phyloP scores from a whole-genome alignment of 2,888 invertebrate genomes.

The Drosophila niveifrons region DNA sequence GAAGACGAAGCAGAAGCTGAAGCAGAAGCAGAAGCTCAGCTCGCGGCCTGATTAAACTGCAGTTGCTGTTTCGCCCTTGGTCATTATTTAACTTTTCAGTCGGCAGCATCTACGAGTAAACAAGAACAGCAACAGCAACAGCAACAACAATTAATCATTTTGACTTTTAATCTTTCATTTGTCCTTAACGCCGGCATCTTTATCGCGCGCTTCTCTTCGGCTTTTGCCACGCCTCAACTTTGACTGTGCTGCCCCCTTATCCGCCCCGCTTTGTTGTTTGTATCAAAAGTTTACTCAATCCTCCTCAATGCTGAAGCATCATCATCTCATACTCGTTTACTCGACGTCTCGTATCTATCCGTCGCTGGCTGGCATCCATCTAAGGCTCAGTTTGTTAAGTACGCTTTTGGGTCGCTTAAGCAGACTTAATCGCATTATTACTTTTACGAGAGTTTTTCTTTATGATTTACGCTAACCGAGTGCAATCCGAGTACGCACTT shows the following conservation, averaged over 20 bases:
- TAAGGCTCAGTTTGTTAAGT: slow-evolving; percentile 69
- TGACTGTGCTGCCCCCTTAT: slow-evolving; percentile 31
- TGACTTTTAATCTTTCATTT: slow-evolving; percentile 75
- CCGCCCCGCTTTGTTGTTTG: slow-evolving; percentile 45
- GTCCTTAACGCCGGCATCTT: slow-evolving; percentile 64
- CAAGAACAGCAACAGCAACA: slow-evolving; percentile 24
- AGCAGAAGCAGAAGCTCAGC: neutral
- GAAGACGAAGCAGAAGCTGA: neutral
- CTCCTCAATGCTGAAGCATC: slow-evolving; percentile 30
- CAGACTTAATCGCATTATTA: slow-evolving; percentile 75
- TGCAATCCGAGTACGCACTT: slow-evolving; percentile 45
- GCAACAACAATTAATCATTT: slow-evolving; percentile 71
- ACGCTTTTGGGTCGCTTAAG: slow-evolving; percentile 73
- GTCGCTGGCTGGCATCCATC: slow-evolving; percentile 45
- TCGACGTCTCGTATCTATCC: slow-evolving; percentile 39
- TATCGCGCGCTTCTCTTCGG: slow-evolving; percentile 50
- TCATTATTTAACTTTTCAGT: slow-evolving; percentile 54
- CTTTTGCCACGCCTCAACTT: slow-evolving; percentile 52
- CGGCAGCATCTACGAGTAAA: slow-evolving; percentile 25
- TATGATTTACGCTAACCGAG: slow-evolving; percentile 65
- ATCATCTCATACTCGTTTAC: neutral
- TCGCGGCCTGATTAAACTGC: slow-evolving; percentile 40
- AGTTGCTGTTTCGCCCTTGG: slow-evolving; percentile 31
- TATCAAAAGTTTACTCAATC: slow-evolving; percentile 61
- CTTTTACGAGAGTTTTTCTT: slow-evolving; percentile 75